Conservation (phyloP, 2,113 vertebrate species). For the Hippolais icterina region DNA sequence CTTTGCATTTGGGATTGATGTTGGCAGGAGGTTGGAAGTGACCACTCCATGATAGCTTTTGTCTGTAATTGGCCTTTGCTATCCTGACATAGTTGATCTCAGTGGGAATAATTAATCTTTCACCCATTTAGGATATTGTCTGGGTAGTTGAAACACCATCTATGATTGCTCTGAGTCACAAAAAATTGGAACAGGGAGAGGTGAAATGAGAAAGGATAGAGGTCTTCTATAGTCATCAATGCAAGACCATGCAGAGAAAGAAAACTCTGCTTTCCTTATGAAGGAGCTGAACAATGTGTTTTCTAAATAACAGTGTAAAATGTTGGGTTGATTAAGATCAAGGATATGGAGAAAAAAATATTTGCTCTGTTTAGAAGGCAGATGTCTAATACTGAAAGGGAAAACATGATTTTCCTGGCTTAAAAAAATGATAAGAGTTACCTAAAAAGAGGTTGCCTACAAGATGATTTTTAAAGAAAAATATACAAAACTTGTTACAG, state of each 20-base stretch:
- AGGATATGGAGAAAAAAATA: neutral
- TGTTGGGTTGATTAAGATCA: neutral
- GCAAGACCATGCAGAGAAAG: neutral
- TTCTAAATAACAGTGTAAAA: neutral
- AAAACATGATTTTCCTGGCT: neutral
- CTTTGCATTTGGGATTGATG: neutral
- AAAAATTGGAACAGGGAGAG: neutral
- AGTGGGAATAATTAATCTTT: constrained; percentile 34
- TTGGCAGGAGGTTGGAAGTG: neutral
- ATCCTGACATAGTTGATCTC: neutral
- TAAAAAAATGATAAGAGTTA: neutral
- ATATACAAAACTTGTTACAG: neutral
- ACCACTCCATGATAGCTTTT: neutral
- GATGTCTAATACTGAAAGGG: neutral
- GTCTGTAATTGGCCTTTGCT: constrained; percentile 18
- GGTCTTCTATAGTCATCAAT: neutral
- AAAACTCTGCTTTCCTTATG: constrained; percentile 2
- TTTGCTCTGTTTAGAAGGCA: neutral
- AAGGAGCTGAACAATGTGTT: neutral
- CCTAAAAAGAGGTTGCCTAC: neutral
- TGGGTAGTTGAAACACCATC: neutral
- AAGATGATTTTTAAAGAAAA: neutral
- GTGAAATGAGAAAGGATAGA: neutral
- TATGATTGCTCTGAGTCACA: constrained; percentile 14
- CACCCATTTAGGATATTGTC: neutral